Conservation (phyloP, 1,140 invertebrate genomes). For the Melanaphis sacchari region DNA sequence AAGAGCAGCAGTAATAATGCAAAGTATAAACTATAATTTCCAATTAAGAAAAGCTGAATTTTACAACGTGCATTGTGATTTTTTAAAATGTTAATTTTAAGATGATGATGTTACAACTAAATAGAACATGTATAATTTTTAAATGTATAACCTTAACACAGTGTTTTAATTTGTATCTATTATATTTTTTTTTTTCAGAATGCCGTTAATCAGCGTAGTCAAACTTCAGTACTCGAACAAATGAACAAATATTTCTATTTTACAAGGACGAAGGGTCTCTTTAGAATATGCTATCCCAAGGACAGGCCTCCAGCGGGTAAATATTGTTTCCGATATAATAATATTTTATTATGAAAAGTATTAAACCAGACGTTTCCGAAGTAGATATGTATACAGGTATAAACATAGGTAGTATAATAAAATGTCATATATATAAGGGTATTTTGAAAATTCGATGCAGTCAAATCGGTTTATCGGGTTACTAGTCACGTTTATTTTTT, state of each 20-base stretch:
- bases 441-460: constrained; percentile 9
- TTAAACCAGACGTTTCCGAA: neutral
- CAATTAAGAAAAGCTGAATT: neutral
- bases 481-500: neutral
- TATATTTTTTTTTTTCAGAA: constrained; percentile 60
- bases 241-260: constrained; percentile 86
- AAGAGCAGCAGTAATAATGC: neutral
- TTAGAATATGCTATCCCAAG: constrained; percentile 89
- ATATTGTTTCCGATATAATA: constrained; percentile 58
- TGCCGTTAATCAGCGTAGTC: constrained; percentile 73
- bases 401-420: neutral
- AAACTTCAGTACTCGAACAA: constrained; percentile 76
- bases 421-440: neutral
- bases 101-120: neutral
- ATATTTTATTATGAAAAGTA: neutral
- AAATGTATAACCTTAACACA: neutral
- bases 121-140: neutral
- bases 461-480: constrained; percentile 14
- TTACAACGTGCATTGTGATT: neutral
- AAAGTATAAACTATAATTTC: neutral
- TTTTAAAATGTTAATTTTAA: neutral
- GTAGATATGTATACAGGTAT: neutral
- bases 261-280: constrained; percentile 86
- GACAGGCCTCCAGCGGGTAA: constrained; percentile 84
- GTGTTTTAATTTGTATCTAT: neutral